A percentile compares a stretch with the other conserved stretches of the same genome.
Evolutionary conservation across 1,140 invertebrate species (phyloP).

Genomic region (Cryptotermes secundus): DNA sequence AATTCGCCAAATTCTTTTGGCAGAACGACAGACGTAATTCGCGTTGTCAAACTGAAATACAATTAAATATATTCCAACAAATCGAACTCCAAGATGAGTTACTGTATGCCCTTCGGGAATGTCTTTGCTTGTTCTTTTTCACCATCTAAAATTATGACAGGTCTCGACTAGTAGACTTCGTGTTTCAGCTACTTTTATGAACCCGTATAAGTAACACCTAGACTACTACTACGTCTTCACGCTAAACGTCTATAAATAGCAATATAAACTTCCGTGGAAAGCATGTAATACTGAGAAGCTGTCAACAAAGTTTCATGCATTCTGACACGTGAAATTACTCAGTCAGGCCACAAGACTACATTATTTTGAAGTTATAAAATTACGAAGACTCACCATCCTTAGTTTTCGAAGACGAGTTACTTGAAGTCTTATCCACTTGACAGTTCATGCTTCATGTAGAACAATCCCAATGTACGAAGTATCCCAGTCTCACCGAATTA

Average conservation of each 20-base stretch:
- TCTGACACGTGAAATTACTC: not conserved
- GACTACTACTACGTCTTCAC: not conserved
- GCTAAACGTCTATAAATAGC: not conserved
- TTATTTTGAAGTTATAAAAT: not conserved
- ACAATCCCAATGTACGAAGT: conserved; percentile 9
- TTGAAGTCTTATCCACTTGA: conserved; percentile 40
- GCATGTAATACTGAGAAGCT: not conserved
- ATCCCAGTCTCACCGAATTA: conserved; percentile 30
- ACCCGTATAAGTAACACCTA: not conserved
- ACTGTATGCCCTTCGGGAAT: not conserved
- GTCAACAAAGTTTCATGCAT: not conserved
- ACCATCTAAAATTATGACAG: not conserved
- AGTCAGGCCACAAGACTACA: not conserved
- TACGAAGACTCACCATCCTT: conserved; percentile 39
- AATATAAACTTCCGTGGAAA: not conserved
- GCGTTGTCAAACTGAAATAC: too few relatives aligned
- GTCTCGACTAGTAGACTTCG: not conserved
- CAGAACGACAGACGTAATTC: too few relatives aligned
- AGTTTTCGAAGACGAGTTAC: conserved; percentile 37
- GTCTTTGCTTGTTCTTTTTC: not conserved
- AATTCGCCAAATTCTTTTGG: too few relatives aligned
- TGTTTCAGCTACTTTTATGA: not conserved
- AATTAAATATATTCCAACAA: too few relatives aligned
- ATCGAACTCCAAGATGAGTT: too few relatives aligned
- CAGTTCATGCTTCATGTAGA: conserved; percentile 38